Evolutionary conservation across 2,888 invertebrate genomes (phyloP), one percentile per base, ranked within the genome.

Genomic region (Drosophila parthenogenetica): DNA sequence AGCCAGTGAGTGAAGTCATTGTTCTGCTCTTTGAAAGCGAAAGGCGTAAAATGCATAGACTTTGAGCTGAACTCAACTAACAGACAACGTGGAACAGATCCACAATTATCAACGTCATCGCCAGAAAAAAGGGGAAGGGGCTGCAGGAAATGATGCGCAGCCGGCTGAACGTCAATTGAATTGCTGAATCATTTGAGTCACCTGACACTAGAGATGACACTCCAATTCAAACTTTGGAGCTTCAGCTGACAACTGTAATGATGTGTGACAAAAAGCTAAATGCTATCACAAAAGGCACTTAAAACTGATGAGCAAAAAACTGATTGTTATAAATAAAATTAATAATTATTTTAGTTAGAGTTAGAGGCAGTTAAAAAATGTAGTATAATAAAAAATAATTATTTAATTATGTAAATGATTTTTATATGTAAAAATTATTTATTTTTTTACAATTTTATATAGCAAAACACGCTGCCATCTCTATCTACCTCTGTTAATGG

Each of bases 1-100:
- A 50, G 59, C 61, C 49, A 25, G 37, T 17, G 35, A 13, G 43
- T 29, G 29, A 2, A 29, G 29, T 8, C 62, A 40, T 59, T 74
- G 72, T 62, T 61, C 51, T 63, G 40, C 13, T 16, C 42, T 55
- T 55, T 79, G 86, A 81, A 81, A 81, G 82, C 86, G 82, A 85
- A 81, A 85, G 79, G 79, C 82, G 42, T 46, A 35, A 11, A 51
- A 40, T 77, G 64, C 42, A 54, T 48, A 50, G 49, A 54, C 11
- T 14, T 29, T 8, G 29, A 8, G 8, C 7, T 37, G 48, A 58
- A 16, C 58, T 69, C 69, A 63, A 72, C 69, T 49, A 25, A 43
- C 32, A 14, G 11, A 22, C 40, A 49, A 61, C 62, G 49, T 48
- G 67, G 42, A 13, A 25, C n/a, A 17, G 29, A 16, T 22, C 14